phyloP scores from a whole-genome alignment of 2,888 invertebrate species.

The Pimpla rufipes region DNA sequence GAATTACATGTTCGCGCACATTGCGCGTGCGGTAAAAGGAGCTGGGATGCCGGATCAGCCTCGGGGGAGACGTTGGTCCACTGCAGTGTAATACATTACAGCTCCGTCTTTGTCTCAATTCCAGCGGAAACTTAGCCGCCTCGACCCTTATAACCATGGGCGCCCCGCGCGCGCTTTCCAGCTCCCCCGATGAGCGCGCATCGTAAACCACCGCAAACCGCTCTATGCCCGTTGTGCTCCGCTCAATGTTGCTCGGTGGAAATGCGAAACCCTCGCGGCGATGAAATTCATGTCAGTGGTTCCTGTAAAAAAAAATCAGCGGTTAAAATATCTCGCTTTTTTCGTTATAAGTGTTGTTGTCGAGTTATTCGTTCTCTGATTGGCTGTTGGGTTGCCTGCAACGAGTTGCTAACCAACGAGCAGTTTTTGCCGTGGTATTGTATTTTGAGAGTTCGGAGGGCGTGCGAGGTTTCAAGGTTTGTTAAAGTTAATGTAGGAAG shows the following conservation, averaged over 20 bases:
- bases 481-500: too few relatives aligned
- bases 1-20: conserved; percentile 4
- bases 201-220: neutral
- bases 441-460: too few relatives aligned
- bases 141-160: neutral
- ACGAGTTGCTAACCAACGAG: too few relatives aligned
- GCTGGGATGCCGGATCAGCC: conserved; percentile 30
- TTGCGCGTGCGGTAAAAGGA: conserved; percentile 59
- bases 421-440: too few relatives aligned
- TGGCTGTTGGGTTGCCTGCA: too few relatives aligned
- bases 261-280: too few relatives aligned
- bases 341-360: too few relatives aligned
- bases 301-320: too few relatives aligned
- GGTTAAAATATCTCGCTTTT: too few relatives aligned
- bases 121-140: conserved; percentile 55
- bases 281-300: neutral
- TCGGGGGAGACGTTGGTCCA: conserved; percentile 65
- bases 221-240: neutral
- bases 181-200: neutral
- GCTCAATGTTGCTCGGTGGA: too few relatives aligned
- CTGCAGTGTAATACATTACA: conserved; percentile 70
- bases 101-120: conserved; percentile 70
- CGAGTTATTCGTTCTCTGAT: too few relatives aligned
- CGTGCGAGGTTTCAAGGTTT: too few relatives aligned
- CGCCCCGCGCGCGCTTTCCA: neutral